Evolutionary conservation across 30 jellyfish, hydroid and myxozoan species (phyloP), one percentile per base, ranked within the genome.

Genomic region (Pelagia noctiluca): DNA sequence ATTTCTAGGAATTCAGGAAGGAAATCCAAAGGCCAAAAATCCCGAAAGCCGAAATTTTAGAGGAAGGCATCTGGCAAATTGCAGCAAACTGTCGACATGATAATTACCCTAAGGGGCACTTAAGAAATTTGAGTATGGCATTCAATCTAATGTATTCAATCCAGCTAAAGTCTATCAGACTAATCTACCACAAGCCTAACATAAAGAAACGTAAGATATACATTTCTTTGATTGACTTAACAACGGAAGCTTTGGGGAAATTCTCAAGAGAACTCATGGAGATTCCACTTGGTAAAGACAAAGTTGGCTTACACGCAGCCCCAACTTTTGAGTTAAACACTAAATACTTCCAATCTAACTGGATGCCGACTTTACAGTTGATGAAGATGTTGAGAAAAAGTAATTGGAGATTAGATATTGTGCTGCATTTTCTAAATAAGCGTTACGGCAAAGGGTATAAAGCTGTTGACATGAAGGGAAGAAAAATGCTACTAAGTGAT

Each of bases 51-150:
- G 57, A 8, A 42, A 42, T 67, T 19, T 67, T 67, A 28, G 64
- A 46, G 65, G 8, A 79, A 2, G 79, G 90, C 10, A 70, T 79
- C 12, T 79, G 90, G 90, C 74, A 73, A 3, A 79, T 79, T 0
- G 63, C 31, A 0, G n/a, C 82, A 22, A 79, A 79, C 30, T 26
- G 31, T 21, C 63, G 64, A 50, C 32, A 19, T 13, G 63, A n/a
- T 50, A 29, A 19, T 1, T 63, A 34, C 52, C 90, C 81, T 1
- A 63, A 64, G 13, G 90, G 90, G 1, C 46, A 42, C 8, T 35
- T 31, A 13, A 35, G 71, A 28, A 25, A 35, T n/a, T 0, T 37
- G 18, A 78, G 60, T 1, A 63, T 3, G 31, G 90, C 75, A 16
- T 79, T 79, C 50, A 79, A 79, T 30, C 75, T 57, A 25, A 50